Base-by-base conservation (phyloP, 2,888 invertebrate species). In the Drosophila rubida region DNA sequence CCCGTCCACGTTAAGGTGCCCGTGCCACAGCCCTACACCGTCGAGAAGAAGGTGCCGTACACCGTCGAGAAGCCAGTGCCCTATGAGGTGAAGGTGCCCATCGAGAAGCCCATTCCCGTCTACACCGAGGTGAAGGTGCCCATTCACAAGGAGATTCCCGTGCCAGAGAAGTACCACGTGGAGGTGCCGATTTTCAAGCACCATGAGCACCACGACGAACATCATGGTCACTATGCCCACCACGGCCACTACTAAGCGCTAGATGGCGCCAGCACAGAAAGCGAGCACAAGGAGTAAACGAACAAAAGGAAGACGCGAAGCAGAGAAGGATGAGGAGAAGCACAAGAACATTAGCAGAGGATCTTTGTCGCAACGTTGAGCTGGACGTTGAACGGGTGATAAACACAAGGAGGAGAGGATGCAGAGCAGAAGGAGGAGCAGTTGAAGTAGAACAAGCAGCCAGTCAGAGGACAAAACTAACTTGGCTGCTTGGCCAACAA, bases 51-150 rank as follows among this genome's bases (percentile, higher is more conserved):
- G 63, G 93, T 94, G 35, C 96, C 95, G 3, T 94, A 96, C 23
- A 95, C 96, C 75, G 96, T 96, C 85, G 95, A 95, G 90, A 95
- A 96, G 41, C 95, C 96, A 14, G 94, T 95, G 88, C 95, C 96
- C 23, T 94, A 95, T 54, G 95, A 95, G 79, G 95, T 95, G 19
- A 95, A 95, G 62, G 93, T 91, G 51, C 92, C 92, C 68, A 95
- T 96, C 51, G 96, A 96, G 92, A 96, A 95, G 92, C 96, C 96
- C 61, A 96, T 96, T 92, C 94, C 95, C 82, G 96, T 96, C 37
- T 92, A 92, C 69, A 86, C 90, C 2, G 96, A 96, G 88, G 95
- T 96, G 11, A 95, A 94, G 64, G 93, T 94, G 60, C 96, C 96
- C 14, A 94, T 96, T 4, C 95, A 96, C 84, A 96, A 95, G 90